Evolutionary conservation across 2,888 invertebrate genomes (phyloP).

Genomic region (Heliconius aoede): DNA sequence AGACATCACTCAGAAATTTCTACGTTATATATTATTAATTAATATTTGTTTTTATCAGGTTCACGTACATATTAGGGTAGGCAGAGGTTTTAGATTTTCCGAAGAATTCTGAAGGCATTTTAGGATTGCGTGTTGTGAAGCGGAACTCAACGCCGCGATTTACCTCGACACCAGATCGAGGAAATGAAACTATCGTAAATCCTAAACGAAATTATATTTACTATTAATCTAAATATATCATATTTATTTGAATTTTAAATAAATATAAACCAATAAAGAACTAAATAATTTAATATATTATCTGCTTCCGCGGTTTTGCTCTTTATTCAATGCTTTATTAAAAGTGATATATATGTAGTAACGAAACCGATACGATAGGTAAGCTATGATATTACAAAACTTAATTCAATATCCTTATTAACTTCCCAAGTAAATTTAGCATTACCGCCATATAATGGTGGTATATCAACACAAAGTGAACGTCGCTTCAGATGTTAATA

Average conservation of each 20-base stretch:
- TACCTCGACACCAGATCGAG: not conserved
- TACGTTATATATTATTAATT: no score
- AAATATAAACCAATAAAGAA: not conserved
- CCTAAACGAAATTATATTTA: not conserved
- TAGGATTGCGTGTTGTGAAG: not conserved
- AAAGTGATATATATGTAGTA: no score
- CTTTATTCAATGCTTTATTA: no score
- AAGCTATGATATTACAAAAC: not conserved
- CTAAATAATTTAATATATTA: not conserved
- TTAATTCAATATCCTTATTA: constrained; percentile 3
- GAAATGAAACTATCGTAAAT: not conserved
- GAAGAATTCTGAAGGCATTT: not conserved
- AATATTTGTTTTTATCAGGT: no score
- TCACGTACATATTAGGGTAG: not conserved
- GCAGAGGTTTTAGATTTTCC: not conserved
- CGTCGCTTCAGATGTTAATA: constrained; percentile 38
- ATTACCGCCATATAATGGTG: not conserved
- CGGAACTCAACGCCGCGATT: not conserved
- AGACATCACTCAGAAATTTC: no score
- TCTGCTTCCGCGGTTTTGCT: no score
- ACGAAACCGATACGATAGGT: no score
- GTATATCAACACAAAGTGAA: constrained; percentile 23
- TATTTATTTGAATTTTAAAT: no score
- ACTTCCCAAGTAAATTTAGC: constrained; percentile 13
- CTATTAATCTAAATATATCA: no score